Evolutionary conservation across 2,113 vertebrate species (phyloP), one percentile per base, ranked within the genome.

Genomic region (Clarias magur): DNA sequence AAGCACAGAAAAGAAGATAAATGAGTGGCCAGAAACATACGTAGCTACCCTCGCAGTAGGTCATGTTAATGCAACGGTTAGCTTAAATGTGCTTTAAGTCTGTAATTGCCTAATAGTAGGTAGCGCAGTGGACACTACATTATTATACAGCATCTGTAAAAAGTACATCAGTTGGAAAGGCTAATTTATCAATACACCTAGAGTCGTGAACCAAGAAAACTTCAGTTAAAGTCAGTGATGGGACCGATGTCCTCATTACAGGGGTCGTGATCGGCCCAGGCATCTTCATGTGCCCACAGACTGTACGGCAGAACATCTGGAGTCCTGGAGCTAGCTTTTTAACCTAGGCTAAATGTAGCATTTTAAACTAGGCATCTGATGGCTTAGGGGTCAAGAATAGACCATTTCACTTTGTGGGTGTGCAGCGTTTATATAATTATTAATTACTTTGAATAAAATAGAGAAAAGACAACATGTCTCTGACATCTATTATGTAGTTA

Each of bases 181-280:
- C 1, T 34, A 70, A 38, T n/a, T 72, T 60, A 2, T 0, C n/a
- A 12, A 17, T 67, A 67, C 73, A 34, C 53, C 7, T 34, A 25
- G 21, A 60, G 57, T 84, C 67, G 94, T 94, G 91, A 81, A 84
- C 25, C 83, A 48, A n/a, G 89, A 6, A 84, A 54, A 75, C 34
- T 94, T 10, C 91, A 79, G 42, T 87, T 95, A 85, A 93, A 92
- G 87, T 88, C 93, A 27, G 92, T 93, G 48, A 87, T 95, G 48
- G 94, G 94, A 54, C 63, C 97, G 53, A 89, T 96, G 56, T 96
- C 17, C 93, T 98, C 88, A 96, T 96, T 16, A 93, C 95, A 17
- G 96, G 97, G 5, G 96, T 95, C 0, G 96, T 97, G 96, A 96
- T 97, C 0, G 94, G 96, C 48, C 96, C 96, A 0, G 96, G 97